Conservation (phyloP, 2,797 vertebrate genomes). For the Periparus ater region DNA sequence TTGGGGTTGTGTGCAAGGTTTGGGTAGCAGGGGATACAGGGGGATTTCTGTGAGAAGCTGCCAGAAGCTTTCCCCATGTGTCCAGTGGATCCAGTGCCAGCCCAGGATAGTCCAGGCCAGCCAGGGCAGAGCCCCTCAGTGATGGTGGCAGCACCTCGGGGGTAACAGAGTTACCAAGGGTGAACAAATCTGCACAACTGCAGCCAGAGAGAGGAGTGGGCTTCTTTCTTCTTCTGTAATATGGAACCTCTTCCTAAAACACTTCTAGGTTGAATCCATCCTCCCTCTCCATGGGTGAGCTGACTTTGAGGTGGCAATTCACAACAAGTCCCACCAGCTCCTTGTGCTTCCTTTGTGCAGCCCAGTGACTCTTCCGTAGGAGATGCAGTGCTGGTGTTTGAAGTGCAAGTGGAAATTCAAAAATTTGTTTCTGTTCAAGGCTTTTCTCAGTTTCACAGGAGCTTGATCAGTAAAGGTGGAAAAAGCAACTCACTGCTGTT, state of each 20-base stretch:
- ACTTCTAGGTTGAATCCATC: background rate
- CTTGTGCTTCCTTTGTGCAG: background rate
- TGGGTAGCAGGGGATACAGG: background rate
- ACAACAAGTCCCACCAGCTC: background rate
- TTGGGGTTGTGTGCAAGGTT: background rate
- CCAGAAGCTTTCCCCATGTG: background rate
- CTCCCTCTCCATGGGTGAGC: background rate
- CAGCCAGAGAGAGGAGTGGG: background rate
- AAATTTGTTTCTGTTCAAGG: background rate
- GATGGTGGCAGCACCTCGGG: accelerated
- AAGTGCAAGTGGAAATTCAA: accelerated
- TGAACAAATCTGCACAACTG: background rate
- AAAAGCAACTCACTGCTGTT: background rate
- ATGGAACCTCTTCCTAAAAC: background rate
- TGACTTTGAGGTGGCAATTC: background rate
- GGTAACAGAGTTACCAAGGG: background rate
- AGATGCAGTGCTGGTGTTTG: background rate
- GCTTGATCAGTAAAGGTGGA: background rate
- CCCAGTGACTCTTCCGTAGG: background rate
- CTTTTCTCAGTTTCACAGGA: background rate
- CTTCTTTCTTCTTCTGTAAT: background rate
- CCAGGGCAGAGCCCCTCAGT: background rate
- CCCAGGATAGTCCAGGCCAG: background rate
- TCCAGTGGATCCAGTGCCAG: background rate
- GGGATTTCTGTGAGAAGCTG: background rate